Evolutionary conservation across 2,113 vertebrate genomes (phyloP).

Genomic region (Psettodes erumei): DNA sequence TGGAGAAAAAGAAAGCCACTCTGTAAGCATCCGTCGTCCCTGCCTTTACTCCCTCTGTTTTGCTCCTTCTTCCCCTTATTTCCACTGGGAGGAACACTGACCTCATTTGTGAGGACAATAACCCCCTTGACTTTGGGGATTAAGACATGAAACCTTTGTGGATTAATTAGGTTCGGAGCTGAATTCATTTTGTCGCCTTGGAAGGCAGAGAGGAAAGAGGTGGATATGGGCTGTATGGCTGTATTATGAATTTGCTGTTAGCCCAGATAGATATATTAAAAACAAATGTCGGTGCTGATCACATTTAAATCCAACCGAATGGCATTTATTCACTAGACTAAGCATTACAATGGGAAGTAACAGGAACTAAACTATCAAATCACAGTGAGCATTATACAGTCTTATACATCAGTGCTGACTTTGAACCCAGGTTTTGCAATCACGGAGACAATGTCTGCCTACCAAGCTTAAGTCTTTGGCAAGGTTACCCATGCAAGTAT

Average conservation of each 20-base stretch:
- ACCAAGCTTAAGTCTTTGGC: conserved; percentile 71
- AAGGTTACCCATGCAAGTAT: conserved; percentile 68
- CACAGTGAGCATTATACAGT: conserved; percentile 66
- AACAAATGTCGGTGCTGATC: conserved; percentile 61
- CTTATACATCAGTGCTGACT: conserved; percentile 63
- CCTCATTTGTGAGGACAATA: conserved; percentile 90
- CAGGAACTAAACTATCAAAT: conserved; percentile 64
- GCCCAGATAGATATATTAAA: conserved; percentile 68
- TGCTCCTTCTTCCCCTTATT: conserved; percentile 80
- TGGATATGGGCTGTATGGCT: conserved; percentile 65
- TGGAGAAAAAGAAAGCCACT: conserved; percentile 51
- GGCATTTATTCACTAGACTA: conserved; percentile 42
- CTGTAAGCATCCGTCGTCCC: conserved; percentile 45
- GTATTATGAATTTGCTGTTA: conserved; percentile 75
- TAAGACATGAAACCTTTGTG: conserved; percentile 90
- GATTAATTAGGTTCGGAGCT: conserved; percentile 88
- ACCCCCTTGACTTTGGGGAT: conserved; percentile 89
- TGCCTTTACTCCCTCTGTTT: conserved; percentile 65
- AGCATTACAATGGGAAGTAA: conserved; percentile 55
- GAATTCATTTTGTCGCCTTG: conserved; percentile 84
- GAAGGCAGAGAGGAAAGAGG: conserved; percentile 73
- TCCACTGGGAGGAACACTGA: conserved; percentile 86
- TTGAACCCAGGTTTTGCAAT: conserved; percentile 62
- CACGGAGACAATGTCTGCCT: conserved; percentile 59
- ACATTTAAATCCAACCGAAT: conserved; percentile 63